Percentiles rank a stretch among this genome's conserved stretches.
Evolutionary conservation across 1,140 invertebrate genomes (phyloP).

Genomic region (Neoseiulus cucumeris): DNA sequence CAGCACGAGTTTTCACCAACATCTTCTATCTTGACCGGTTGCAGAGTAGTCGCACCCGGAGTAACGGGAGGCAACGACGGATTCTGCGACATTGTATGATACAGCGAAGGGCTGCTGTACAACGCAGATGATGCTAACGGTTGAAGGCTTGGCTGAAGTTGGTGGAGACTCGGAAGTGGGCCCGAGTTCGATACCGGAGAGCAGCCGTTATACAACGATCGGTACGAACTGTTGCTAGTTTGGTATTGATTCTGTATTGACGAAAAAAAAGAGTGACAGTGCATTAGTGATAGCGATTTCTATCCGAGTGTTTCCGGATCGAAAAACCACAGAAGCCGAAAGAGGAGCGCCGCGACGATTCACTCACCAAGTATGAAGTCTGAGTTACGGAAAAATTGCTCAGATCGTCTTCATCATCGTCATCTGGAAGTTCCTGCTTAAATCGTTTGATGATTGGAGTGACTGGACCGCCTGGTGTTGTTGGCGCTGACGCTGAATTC

Average conservation of each 20-base stretch:
- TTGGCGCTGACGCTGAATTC: neutral
- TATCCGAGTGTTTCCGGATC: no score
- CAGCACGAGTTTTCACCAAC: conserved; percentile 7
- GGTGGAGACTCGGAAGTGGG: neutral
- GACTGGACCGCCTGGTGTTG: neutral
- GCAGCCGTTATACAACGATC: neutral
- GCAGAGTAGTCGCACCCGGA: neutral
- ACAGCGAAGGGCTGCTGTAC: conserved; percentile 5
- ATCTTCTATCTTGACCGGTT: conserved; percentile 10
- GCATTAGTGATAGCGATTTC: neutral
- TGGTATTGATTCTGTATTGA: neutral
- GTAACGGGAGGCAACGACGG: conserved; percentile 4
- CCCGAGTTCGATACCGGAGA: neutral
- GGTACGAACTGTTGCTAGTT: neutral
- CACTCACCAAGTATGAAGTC: conserved; percentile 2
- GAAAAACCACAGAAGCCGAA: neutral
- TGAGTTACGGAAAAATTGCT: conserved; percentile 6
- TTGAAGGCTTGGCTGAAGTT: neutral
- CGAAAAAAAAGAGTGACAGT: neutral
- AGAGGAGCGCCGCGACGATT: no score
- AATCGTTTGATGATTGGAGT: neutral
- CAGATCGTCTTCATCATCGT: conserved; percentile 7
- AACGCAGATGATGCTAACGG: neutral
- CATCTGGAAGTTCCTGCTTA: conserved; percentile 7
- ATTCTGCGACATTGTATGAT: conserved; percentile 6